Percentiles rank a stretch among this genome's conserved stretches.
Conservation (phyloP, 2,113 vertebrate genomes). For the Toxotes chatareus region DNA sequence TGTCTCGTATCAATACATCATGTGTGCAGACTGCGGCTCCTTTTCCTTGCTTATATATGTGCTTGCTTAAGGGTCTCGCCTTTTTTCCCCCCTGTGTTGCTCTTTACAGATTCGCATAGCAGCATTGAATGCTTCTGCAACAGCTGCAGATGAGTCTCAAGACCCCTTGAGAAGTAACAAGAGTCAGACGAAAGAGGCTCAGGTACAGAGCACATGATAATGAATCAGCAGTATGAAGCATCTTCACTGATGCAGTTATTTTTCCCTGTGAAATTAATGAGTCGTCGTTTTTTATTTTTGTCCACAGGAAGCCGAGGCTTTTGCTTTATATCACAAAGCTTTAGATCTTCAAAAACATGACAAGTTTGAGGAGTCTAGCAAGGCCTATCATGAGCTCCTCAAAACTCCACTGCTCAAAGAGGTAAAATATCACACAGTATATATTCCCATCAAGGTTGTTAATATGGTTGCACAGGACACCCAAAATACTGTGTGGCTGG, state of each 20-base stretch:
- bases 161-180: constrained; percentile 91
- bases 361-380: constrained; percentile 94
- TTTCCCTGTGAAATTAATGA: not conserved
- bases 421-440: constrained; percentile 77
- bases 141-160: constrained; percentile 91
- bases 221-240: not conserved
- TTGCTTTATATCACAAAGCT: constrained; percentile 97
- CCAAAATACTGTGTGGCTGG: not conserved
- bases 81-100: not conserved
- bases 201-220: constrained; percentile 79
- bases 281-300: not conserved
- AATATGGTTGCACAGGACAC: not conserved
- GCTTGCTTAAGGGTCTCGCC: not conserved
- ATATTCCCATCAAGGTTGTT: not conserved
- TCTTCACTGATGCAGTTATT: not conserved
- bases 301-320: constrained; percentile 95
- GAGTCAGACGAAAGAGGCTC: constrained; percentile 96
- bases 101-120: constrained; percentile 93
- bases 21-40: not conserved
- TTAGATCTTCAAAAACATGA: constrained; percentile 98
- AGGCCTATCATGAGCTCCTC: constrained; percentile 95
- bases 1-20: not conserved
- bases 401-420: constrained; percentile 94
- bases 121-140: constrained; percentile 92
- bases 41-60: not conserved